Evolutionary conservation across 2,888 invertebrate genomes (phyloP).

Genomic region (Morpho achilles): DNA sequence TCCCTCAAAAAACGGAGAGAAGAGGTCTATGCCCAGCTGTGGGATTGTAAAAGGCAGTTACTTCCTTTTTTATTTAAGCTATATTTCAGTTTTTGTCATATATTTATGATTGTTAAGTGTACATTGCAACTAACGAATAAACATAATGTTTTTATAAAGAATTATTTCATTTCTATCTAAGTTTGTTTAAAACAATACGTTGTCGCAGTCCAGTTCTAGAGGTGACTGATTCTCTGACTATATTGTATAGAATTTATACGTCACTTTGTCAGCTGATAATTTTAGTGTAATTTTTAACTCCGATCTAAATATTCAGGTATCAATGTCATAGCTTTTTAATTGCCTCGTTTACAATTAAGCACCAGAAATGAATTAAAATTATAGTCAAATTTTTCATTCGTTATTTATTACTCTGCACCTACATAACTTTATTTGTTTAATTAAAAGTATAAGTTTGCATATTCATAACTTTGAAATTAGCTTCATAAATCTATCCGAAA

Average conservation of each 20-base stretch:
- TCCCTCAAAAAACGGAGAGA: too few relatives aligned
- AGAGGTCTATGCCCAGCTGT: too few relatives aligned
- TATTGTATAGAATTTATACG: constrained; percentile 44
- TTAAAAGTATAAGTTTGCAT: too few relatives aligned
- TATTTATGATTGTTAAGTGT: too few relatives aligned
- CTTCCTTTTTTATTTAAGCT: too few relatives aligned
- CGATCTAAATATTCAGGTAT: constrained; percentile 28
- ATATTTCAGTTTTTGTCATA: too few relatives aligned
- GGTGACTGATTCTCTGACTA: constrained; percentile 1
- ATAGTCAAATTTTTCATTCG: neutral
- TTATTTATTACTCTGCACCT: neutral
- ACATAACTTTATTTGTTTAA: neutral
- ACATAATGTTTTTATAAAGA: too few relatives aligned
- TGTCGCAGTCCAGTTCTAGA: neutral
- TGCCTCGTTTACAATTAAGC: constrained; percentile 9
- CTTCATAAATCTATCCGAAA: too few relatives aligned
- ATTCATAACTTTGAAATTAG: too few relatives aligned
- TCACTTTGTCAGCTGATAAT: constrained; percentile 39
- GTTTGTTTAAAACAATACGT: neutral
- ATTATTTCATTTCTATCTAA: too few relatives aligned
- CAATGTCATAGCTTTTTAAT: constrained; percentile 23
- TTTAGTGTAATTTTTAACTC: constrained; percentile 27
- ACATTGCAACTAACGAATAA: too few relatives aligned
- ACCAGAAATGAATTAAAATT: constrained; percentile 4
- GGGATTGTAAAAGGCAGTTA: too few relatives aligned